Evolutionary conservation across 2,888 invertebrate genomes (phyloP), one percentile per base, ranked within the genome.

Genomic region (Fabriciana adippe): DNA sequence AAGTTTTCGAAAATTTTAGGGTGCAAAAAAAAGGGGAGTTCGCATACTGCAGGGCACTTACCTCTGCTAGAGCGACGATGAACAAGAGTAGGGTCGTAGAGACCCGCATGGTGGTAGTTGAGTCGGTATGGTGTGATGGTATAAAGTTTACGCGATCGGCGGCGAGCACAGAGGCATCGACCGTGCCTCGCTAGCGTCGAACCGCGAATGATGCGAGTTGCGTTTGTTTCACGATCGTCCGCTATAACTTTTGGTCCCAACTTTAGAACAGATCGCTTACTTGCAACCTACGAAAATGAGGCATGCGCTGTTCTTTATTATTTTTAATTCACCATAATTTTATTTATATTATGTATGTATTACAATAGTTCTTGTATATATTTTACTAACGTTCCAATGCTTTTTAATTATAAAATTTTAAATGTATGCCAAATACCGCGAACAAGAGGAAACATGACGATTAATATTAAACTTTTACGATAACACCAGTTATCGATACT

Each of bases 101-200:
- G 79, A 80, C 83, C 87, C 86, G 86, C 90, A 90, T 91, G 80
- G 72, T 73, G 71, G 64, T 69, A 35, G 31, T 67, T 55, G 54
- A 59, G 59, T 62, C 41, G 66, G 35, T 69, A 57, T 64, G 55
- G 55, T 72, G 82, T 81, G 78, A 81, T 82, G 79, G 78, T 83
- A 76, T 72, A 80, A 87, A 89, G 84, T 86, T 85, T 80, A 76
- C 78, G 74, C 75, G 77, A 77, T 70, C 69, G 75, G 74, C 78
- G 82, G 77, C 76, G 74, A 78, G 79, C 83, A 87, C 85, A 83
- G 79, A 80, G 78, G 81, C 84, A 78, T 80, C 86, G 84, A 82
- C 85, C 84, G 85, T 85, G 86, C 89, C 84, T 79, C 84, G 79
- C 84, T 76, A 83, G 81, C 80, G 85, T 81, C 87, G 80, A 82